Evolutionary conservation across 64 coral and sea anemone genomes (phyloP).

Genomic region (Pachyseris speciosa): DNA sequence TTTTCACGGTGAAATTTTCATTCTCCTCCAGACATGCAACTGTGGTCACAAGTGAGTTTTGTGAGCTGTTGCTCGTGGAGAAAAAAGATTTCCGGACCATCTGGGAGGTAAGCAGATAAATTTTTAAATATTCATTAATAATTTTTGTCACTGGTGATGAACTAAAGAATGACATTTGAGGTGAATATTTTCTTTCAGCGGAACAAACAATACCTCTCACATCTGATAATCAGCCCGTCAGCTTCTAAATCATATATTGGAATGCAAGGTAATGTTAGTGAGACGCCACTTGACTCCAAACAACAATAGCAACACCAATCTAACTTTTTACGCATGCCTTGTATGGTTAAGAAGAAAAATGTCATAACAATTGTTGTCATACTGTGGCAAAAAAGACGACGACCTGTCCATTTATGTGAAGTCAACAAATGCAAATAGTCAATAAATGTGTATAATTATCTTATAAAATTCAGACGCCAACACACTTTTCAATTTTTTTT

Average conservation of each 20-base stretch:
- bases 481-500: no score
- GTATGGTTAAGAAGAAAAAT: no score
- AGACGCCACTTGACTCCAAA: no score
- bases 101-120: slow-evolving; percentile 69
- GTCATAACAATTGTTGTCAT: no score
- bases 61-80: slow-evolving; percentile 62
- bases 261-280: slow-evolving; percentile 53
- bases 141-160: background rate
- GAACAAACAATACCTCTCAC: slow-evolving; percentile 60
- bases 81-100: slow-evolving; percentile 73
- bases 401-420: no score
- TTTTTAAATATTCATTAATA: background rate
- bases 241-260: background rate
- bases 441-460: no score
- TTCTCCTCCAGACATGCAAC: slow-evolving; percentile 50
- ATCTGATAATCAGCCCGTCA: slow-evolving; percentile 42
- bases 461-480: no score
- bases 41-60: slow-evolving; percentile 71
- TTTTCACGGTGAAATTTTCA: background rate
- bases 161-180: background rate
- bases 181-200: slow-evolving; percentile 39
- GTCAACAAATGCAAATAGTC: no score
- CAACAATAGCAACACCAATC: no score
- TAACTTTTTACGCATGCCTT: no score
- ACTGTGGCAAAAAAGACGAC: no score